A percentile compares a stretch with the other conserved stretches of the same genome.
Evolutionary conservation across 1,140 invertebrate genomes (phyloP).

Genomic region (Portunus trituberculatus): DNA sequence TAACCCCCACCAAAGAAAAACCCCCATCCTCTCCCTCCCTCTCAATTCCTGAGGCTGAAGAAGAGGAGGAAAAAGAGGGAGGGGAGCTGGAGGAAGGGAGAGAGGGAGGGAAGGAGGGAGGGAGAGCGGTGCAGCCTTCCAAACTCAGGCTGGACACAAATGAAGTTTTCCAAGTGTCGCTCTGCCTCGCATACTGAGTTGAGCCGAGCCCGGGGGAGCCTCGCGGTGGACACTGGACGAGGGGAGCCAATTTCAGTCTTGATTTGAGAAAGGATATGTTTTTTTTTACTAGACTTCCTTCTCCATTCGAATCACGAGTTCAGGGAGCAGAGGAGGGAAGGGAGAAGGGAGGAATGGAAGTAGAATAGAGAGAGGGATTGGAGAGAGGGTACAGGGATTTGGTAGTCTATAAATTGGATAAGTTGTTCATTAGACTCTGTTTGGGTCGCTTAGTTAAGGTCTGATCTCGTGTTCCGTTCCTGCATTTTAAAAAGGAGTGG

Average conservation of each 20-base stretch:
- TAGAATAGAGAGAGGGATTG: not conserved
- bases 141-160: constrained; percentile 53
- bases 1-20: not conserved
- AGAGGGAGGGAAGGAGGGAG: no score
- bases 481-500: not conserved
- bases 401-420: not conserved
- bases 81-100: not conserved
- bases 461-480: not conserved
- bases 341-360: not conserved
- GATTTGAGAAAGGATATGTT: not conserved
- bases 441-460: not conserved
- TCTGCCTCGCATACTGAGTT: constrained; percentile 44
- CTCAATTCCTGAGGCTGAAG: not conserved
- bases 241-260: not conserved
- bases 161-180: constrained; percentile 58
- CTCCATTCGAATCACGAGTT: constrained; percentile 16
- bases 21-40: not conserved
- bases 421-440: not conserved
- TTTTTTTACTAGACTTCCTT: not conserved
- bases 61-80: not conserved
- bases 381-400: not conserved
- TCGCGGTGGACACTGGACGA: constrained; percentile 49
- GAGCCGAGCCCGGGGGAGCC: not conserved
- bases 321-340: not conserved
- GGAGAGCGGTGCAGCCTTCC: constrained; percentile 25